Percentiles rank a stretch among this genome's conserved stretches.
Conservation (phyloP, 2,797 vertebrate genomes). For the Oreonectes daqikongensis region DNA sequence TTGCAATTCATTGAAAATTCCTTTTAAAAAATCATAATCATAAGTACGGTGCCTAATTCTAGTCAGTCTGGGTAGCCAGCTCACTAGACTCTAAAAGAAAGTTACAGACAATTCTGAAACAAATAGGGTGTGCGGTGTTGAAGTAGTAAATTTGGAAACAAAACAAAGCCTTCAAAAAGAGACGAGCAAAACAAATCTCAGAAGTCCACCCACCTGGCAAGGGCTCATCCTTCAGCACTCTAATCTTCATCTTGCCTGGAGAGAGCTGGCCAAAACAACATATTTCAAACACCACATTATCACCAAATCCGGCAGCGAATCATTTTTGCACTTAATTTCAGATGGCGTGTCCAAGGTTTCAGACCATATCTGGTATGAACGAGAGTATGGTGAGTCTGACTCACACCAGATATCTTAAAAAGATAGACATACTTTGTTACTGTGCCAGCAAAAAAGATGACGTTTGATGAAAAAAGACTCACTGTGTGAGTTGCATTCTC, state of each 20-base stretch:
- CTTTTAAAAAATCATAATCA: neutral
- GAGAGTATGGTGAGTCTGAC: neutral
- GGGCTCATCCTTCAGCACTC: slow-evolving; percentile 79
- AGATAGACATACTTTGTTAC: slow-evolving; percentile 11
- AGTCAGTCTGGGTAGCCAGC: neutral
- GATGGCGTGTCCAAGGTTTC: slow-evolving; percentile 24
- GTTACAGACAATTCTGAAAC: neutral
- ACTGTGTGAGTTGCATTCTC: slow-evolving; percentile 79
- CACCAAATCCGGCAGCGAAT: slow-evolving; percentile 5
- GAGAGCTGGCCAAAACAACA: slow-evolving; percentile 66
- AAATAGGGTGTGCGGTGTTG: neutral
- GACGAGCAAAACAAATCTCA: slow-evolving; percentile 13
- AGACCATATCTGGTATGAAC: neutral
- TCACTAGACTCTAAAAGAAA: neutral
- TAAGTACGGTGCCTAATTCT: neutral
- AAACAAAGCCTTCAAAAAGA: slow-evolving; percentile 7
- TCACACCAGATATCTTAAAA: slow-evolving; percentile 10
- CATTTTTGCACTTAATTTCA: slow-evolving; percentile 17
- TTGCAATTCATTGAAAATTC: too few species aligned
- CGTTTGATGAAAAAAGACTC: slow-evolving; percentile 51
- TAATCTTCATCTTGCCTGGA: slow-evolving; percentile 84
- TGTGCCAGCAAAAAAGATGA: slow-evolving; percentile 1
- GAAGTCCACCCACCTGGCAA: slow-evolving; percentile 66
- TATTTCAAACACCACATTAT: slow-evolving; percentile 39
- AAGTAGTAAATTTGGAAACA: neutral